Percentiles rank a stretch among this genome's conserved stretches.
Evolutionary conservation across 2,113 vertebrate genomes (phyloP).

Genomic region (Dasyprocta punctata): DNA sequence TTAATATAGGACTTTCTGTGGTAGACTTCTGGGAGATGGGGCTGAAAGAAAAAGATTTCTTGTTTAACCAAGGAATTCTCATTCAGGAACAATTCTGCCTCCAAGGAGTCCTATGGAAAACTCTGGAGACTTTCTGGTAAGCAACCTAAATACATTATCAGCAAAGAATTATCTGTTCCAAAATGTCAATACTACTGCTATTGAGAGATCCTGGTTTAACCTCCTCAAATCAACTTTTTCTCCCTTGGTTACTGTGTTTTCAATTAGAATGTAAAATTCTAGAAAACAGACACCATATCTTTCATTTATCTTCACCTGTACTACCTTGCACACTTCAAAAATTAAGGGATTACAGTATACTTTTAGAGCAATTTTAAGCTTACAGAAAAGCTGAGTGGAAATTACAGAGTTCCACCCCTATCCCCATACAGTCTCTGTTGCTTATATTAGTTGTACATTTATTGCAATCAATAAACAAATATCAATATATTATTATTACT

Average conservation of each 20-base stretch:
- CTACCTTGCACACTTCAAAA: background rate
- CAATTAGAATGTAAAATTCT: slow-evolving; percentile 29
- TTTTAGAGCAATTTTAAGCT: background rate
- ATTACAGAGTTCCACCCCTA: background rate
- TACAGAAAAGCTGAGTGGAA: slow-evolving; percentile 36
- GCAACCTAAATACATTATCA: background rate
- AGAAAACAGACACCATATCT: background rate
- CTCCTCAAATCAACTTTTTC: background rate
- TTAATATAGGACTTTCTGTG: background rate
- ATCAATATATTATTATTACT: background rate
- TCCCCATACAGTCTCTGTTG: background rate
- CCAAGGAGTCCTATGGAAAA: background rate
- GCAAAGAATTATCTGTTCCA: background rate
- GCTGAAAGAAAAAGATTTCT: background rate
- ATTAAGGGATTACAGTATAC: background rate
- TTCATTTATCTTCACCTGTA: background rate
- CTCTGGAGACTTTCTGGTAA: background rate
- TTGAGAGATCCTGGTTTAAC: background rate
- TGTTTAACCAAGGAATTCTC: background rate
- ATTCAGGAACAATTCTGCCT: background rate
- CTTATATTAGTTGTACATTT: background rate
- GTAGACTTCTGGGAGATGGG: background rate
- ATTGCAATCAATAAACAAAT: background rate
- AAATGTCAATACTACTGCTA: background rate
- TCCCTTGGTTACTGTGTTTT: background rate